phyloP scores from a whole-genome alignment of 2,888 invertebrate genomes.

The Scaptomyza parva region DNA sequence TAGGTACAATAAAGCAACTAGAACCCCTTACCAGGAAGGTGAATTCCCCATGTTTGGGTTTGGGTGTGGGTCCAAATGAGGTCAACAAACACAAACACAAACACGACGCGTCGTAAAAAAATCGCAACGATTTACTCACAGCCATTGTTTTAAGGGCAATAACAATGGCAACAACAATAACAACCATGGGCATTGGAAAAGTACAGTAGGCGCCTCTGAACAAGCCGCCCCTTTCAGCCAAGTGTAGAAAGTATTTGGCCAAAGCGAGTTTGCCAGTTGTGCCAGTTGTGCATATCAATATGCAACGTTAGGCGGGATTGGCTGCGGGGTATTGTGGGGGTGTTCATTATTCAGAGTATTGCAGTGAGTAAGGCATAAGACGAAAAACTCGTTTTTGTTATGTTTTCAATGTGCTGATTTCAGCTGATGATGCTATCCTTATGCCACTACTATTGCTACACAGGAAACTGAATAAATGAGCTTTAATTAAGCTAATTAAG shows the following conservation, averaged over 20 bases:
- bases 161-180: not conserved
- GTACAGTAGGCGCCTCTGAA: constrained; percentile 70
- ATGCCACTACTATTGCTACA: not conserved
- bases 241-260: constrained; percentile 2
- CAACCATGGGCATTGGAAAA: constrained; percentile 18
- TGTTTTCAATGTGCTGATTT: constrained; percentile 51
- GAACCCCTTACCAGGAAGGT: constrained; percentile 3
- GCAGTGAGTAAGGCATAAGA: constrained; percentile 15
- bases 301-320: constrained; percentile 35
- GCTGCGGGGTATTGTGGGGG: constrained; percentile 12
- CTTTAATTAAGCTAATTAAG: constrained; percentile 24
- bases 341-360: too few relatives aligned
- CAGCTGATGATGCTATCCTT: not conserved
- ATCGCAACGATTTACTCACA: constrained; percentile 40
- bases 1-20: constrained; percentile 15
- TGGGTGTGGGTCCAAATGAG: constrained; percentile 60
- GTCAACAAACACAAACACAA: constrained; percentile 59
- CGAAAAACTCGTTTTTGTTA: constrained; percentile 60
- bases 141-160: constrained; percentile 31
- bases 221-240: constrained; percentile 23
- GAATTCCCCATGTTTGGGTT: not conserved
- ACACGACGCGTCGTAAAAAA: constrained; percentile 30
- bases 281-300: constrained; percentile 73
- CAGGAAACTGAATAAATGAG: constrained; percentile 45
- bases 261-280: constrained; percentile 55